Evolutionary conservation across 2,113 vertebrate genomes (phyloP).

Genomic region (Mesitornis unicolor): DNA sequence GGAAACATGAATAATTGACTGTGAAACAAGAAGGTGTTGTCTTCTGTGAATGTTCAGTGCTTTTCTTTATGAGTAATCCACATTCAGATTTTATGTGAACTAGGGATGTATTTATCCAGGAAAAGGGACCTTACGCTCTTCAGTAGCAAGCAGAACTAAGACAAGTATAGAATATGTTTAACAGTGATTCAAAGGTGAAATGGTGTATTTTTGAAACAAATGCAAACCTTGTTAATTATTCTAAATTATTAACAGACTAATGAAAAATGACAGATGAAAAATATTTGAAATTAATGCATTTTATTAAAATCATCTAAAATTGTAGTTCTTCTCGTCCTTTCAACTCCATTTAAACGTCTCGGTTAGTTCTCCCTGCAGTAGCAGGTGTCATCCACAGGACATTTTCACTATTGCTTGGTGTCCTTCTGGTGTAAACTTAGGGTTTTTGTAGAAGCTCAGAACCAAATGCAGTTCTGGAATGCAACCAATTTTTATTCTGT

Average conservation of each 20-base stretch:
- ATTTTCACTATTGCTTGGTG: not conserved
- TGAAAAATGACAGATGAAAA: not conserved
- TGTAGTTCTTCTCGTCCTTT: not conserved
- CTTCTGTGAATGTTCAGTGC: constrained; percentile 22
- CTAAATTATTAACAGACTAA: not conserved
- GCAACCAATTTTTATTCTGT: not conserved
- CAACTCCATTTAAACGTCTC: not conserved
- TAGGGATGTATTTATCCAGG: constrained; percentile 24
- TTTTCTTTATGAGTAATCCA: constrained; percentile 51
- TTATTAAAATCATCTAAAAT: not conserved
- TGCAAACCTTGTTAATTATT: not conserved
- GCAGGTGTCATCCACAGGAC: not conserved
- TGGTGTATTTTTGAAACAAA: not conserved
- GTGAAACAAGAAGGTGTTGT: constrained; percentile 68
- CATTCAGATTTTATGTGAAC: constrained; percentile 23
- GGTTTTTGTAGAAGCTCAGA: not conserved
- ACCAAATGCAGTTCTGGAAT: not conserved
- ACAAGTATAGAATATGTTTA: not conserved
- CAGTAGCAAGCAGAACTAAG: not conserved
- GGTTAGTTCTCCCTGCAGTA: not conserved
- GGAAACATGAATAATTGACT: constrained; percentile 71
- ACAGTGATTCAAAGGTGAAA: not conserved
- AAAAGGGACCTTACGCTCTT: constrained; percentile 9
- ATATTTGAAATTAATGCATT: not conserved
- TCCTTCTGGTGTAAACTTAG: not conserved